These are phyloP conservation scores for Oceanites oceanicus DNA, from an alignment of 2,113 vertebrate genomes.

Conservation along the genomic window DNA sequence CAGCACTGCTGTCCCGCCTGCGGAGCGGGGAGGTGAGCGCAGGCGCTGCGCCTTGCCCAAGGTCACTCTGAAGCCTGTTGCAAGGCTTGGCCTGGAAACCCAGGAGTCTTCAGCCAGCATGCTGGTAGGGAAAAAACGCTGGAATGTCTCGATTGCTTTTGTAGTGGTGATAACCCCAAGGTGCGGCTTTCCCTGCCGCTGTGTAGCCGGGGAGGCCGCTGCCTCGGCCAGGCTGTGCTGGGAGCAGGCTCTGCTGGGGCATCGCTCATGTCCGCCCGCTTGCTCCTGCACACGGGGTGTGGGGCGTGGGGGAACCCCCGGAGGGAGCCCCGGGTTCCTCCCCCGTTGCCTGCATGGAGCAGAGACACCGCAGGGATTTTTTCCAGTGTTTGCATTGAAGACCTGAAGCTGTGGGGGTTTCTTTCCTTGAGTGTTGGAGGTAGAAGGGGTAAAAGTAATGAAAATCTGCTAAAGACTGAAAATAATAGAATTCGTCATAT, in stretches of 20 bases:
- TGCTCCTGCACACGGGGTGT: accelerated
- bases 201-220: accelerated
- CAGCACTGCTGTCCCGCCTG: neutral
- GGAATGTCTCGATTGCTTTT: neutral
- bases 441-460: constrained; percentile 19
- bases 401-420: neutral
- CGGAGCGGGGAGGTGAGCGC: accelerated
- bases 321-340: neutral
- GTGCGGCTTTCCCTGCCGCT: neutral
- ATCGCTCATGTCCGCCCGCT: accelerated
- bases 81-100: neutral
- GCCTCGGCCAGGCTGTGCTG: neutral
- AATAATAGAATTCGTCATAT: constrained; percentile 34
- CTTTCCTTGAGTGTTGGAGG: neutral
- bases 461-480: constrained; percentile 41
- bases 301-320: accelerated
- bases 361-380: neutral
- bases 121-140: too few relatives aligned
- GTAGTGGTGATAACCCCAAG: accelerated
- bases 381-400: neutral
- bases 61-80: neutral
- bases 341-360: neutral
- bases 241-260: neutral
- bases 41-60: neutral
- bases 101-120: neutral